Evolutionary conservation across 2,113 vertebrate species (phyloP), one percentile per base, ranked within the genome.

Genomic region (Amphilophus citrinellus): DNA sequence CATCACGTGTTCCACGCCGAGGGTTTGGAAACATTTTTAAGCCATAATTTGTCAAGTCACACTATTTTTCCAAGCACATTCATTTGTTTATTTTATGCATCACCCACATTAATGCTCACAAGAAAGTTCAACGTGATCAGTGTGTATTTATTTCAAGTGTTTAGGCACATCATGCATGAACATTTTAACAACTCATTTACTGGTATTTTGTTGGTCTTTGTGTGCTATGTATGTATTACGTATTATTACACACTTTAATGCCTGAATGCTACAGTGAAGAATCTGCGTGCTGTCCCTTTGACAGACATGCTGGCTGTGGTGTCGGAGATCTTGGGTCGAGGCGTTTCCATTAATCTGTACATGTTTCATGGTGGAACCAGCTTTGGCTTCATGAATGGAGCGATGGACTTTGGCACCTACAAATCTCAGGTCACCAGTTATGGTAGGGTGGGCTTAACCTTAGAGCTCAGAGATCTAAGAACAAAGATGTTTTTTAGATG

Each of bases 301-400:
- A 76, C 92, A 99, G 98, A 97, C 59, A 97, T 98, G 95, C 80
- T 97, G n/a, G 91, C 94, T 18, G 96, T 96, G 0, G 96, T 98
- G 10, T 95, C 95, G 0, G 95, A 96, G 63, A 81, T 99, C 82
- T 85, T 98, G 32, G 88, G 96, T 13, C 89, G 93, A 0, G 97
- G 97, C 27, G 94, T 97, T 10, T 98, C 97, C 82, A 96, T 99
- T 91, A 98, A 99, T 62, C 95, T 99, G 50, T 99, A 99, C 93
- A 98, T 98, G 98, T 99, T 99, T 91, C 98, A 99, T 0, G 98
- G 98, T 15, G 98, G 98, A 85, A 98, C 97, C 84, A 99, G 96
- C 95, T 99, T 99, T 30, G 98, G 98, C 24, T 99, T 99, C 94
- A 97, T 98, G 92, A 98, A 91, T 0, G 98, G 98, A 27, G 98